phyloP scores from a whole-genome alignment of 2,113 vertebrate species.

The Candoia aspera region DNA sequence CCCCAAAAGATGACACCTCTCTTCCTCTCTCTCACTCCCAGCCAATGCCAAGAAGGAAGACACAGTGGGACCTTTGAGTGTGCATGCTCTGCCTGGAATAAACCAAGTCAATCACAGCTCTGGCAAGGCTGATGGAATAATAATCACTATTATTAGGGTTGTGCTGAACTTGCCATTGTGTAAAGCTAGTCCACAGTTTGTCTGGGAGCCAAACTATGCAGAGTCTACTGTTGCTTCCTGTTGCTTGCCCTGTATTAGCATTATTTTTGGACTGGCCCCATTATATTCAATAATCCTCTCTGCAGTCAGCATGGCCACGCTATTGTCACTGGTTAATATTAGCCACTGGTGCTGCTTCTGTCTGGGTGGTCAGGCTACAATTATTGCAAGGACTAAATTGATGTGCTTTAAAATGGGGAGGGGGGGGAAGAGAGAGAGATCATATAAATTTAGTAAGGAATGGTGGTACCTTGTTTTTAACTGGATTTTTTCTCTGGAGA shows the following conservation, averaged over 20 bases:
- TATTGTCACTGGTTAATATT: constrained; percentile 89
- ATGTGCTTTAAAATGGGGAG: constrained; percentile 62
- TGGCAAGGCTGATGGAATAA: constrained; percentile 71
- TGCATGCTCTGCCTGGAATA: constrained; percentile 59
- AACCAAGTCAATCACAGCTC: constrained; percentile 64
- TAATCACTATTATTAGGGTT: constrained; percentile 74
- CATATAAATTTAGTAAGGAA: background rate
- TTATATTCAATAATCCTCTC: constrained; percentile 95
- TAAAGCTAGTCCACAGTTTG: constrained; percentile 75
- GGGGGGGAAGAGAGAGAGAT: background rate
- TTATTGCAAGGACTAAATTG: constrained; percentile 63
- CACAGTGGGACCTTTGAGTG: constrained; percentile 63
- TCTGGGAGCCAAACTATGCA: constrained; percentile 84
- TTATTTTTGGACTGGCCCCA: constrained; percentile 88
- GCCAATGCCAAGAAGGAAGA: background rate
- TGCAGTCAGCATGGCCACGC: constrained; percentile 84
- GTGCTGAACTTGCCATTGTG: constrained; percentile 81
- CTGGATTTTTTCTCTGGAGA: background rate
- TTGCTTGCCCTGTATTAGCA: constrained; percentile 85
- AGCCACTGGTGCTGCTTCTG: constrained; percentile 76
- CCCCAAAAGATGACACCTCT: background rate
- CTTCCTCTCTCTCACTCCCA: background rate
- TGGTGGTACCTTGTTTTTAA: background rate
- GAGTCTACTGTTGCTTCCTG: constrained; percentile 93
- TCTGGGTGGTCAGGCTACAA: constrained; percentile 82